Conservation (phyloP, 2,113 vertebrate genomes). For the Corythornis madagascariensis region DNA sequence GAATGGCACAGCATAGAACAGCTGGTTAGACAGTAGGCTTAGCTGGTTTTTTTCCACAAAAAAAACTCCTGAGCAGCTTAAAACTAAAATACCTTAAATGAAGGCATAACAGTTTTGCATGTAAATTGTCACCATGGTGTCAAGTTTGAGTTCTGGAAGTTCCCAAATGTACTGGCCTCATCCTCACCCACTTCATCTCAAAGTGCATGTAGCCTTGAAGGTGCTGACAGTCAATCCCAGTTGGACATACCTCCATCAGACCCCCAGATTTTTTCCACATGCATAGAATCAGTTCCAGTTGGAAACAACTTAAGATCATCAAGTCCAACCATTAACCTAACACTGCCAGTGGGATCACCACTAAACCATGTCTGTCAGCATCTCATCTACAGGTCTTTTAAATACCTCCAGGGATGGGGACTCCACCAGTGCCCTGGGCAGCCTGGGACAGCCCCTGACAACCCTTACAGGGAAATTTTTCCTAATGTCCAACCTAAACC, state of each 20-base stretch:
- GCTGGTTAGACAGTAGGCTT: not conserved
- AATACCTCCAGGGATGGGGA: too few relatives aligned
- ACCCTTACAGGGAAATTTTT: too few relatives aligned
- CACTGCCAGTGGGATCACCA: too few relatives aligned
- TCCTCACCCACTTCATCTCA: not conserved
- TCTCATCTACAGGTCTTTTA: too few relatives aligned
- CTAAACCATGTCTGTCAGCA: too few relatives aligned
- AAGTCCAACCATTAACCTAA: too few relatives aligned
- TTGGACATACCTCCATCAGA: accelerated
- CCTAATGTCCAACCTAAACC: too few relatives aligned
- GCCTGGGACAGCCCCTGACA: too few relatives aligned
- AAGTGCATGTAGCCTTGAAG: not conserved
- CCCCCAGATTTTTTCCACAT: not conserved
- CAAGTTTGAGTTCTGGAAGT: not conserved
- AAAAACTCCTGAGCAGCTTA: not conserved
- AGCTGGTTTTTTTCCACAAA: not conserved
- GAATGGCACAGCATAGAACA: not conserved
- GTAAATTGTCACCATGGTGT: not conserved
- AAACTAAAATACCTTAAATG: not conserved
- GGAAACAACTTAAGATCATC: too few relatives aligned
- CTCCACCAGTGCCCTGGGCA: too few relatives aligned
- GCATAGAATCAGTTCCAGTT: too few relatives aligned
- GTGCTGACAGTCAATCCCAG: not conserved
- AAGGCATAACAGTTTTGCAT: not conserved
- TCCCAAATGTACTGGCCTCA: not conserved